Conservation (phyloP, 2,797 vertebrate species). For the Antrozous pallidus region DNA sequence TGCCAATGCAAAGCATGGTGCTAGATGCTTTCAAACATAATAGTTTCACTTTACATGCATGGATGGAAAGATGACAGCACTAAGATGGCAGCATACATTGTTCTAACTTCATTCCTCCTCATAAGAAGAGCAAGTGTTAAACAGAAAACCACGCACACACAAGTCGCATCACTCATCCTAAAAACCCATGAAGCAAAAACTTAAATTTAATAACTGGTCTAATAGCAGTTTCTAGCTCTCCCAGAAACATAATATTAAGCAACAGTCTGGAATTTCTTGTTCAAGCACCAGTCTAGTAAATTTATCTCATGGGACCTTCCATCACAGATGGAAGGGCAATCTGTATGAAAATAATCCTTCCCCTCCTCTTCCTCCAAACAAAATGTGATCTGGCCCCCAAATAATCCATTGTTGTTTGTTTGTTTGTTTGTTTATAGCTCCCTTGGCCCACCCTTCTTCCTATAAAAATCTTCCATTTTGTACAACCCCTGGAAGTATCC, state of each 20-base stretch:
- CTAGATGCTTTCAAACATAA: not conserved
- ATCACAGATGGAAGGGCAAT: not conserved
- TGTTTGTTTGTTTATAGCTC: not conserved
- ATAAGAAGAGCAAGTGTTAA: not conserved
- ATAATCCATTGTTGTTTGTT: not conserved
- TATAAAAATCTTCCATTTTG: not conserved
- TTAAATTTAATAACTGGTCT: not conserved
- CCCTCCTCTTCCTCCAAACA: not conserved
- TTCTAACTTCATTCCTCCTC: not conserved
- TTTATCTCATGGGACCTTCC: not conserved
- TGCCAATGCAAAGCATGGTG: not conserved
- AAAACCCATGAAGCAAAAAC: not conserved
- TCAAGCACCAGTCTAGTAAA: not conserved
- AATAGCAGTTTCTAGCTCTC: not conserved
- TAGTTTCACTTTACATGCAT: not conserved
- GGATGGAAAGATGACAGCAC: not conserved
- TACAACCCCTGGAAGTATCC: not conserved
- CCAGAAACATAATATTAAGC: not conserved
- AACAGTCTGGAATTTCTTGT: not conserved
- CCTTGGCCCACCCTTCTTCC: not conserved
- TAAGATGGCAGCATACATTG: not conserved
- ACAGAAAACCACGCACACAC: not conserved
- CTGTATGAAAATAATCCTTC: not conserved
- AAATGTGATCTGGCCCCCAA: not conserved
- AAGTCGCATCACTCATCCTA: not conserved